Base-by-base conservation (phyloP, 2,797 vertebrate genomes). In the Lindbergichthys nudifrons region DNA sequence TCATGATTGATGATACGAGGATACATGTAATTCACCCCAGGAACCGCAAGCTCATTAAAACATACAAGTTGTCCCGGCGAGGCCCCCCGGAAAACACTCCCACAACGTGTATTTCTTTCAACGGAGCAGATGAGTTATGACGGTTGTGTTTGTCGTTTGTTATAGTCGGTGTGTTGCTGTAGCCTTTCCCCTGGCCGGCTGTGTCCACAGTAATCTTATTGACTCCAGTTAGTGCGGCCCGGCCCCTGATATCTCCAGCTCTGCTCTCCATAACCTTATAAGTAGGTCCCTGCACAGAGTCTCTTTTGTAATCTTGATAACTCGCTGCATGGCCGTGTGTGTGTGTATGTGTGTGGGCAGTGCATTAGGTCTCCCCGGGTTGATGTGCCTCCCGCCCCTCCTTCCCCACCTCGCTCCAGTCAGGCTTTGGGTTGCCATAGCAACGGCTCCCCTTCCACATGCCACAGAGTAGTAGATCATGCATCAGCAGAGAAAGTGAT, bases 211-310 rank as follows among this genome's bases (percentile, higher is more conserved):
- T 93, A 91, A 93, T 93, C 92, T 84, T 82, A 83, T 90, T 90
- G 89, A 91, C 86, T 91, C 79, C 82, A 78, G 89, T 89, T 85
- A 90, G 89, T 56, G 82, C 48, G 81, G 81, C 84, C 79, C 85
- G 86, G 88, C 83, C 90, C 84, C 88, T 86, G 84, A 87, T 89
- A 92, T 88, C 89, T 86, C 50, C 86, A 82, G 88, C 82, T 79
- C 86, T 89, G 90, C 90, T 91, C 90, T 87, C 88, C 88, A 89
- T 93, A 92, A 93, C 92, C 92, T 93, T 93, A 93, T 92, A 93
- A 92, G 90, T 93, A 88, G 92, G 88, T 93, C 91, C 81, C 86
- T 86, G 91, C 90, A 89, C 91, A 92, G 79, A 86, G 80, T 89
- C 87, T 89, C 87, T 85, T 80, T 88, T 90, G 89, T 92, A 92